Conservation (phyloP, 1,140 invertebrate genomes). For the Lysiphlebus fabarum region DNA sequence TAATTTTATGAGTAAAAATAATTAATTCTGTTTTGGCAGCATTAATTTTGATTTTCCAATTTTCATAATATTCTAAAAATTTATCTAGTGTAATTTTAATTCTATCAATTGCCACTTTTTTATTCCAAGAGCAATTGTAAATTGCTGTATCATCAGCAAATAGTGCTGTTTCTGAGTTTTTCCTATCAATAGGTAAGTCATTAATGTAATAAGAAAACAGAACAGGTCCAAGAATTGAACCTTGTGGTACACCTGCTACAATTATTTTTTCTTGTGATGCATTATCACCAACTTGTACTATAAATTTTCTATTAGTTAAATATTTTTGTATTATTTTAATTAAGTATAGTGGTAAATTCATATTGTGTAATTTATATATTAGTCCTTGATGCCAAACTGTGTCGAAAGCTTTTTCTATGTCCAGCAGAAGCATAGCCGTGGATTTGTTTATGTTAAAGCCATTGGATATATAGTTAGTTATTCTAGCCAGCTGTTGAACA, state of each 20-base stretch:
- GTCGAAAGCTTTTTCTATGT: conserved; percentile 41
- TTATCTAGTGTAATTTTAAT: conserved; percentile 17
- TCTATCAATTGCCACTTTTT: conserved; percentile 5
- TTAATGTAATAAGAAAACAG: conserved; percentile 23
- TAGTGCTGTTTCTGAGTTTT: conserved; percentile 14
- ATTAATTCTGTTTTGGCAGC: conserved; percentile 24
- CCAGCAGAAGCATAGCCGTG: conserved; percentile 31
- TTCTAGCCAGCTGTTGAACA: conserved; percentile 31
- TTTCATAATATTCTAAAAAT: conserved; percentile 14
- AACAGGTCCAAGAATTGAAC: conserved; percentile 21
- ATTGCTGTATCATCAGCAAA: conserved; percentile 28
- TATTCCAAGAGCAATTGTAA: conserved; percentile 11
- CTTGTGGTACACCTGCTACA: conserved; percentile 33
- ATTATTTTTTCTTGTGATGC: conserved; percentile 7
- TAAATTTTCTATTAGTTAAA: conserved; percentile 26
- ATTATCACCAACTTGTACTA: conserved; percentile 17
- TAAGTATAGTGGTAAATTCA: conserved; percentile 24
- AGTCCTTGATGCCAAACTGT: conserved; percentile 38
- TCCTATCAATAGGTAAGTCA: conserved; percentile 11
- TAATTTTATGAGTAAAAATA: conserved; percentile 12
- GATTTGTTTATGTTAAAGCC: conserved; percentile 27
- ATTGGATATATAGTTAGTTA: conserved; percentile 31
- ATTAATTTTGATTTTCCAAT: conserved; percentile 31
- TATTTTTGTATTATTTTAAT: conserved; percentile 27
- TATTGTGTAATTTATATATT: conserved; percentile 32